These are phyloP conservation scores for Brachionus rubens DNA, from an alignment of 1,140 invertebrate species.

Conservation along the genomic window DNA sequence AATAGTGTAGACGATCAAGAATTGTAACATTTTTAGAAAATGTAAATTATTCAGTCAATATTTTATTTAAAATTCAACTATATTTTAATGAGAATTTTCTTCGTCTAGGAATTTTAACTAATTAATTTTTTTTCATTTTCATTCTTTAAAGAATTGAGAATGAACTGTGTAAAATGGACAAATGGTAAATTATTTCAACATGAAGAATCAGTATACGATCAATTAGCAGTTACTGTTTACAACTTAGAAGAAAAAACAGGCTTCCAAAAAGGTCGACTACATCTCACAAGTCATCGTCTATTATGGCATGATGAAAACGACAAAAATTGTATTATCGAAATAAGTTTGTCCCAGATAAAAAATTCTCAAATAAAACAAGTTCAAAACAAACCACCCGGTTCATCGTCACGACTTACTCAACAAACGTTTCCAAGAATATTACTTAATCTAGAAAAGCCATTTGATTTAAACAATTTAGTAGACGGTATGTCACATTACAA, in stretches of 20 bases:
- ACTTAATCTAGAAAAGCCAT: constrained; percentile 8
- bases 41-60: no score
- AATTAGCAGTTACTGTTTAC: neutral
- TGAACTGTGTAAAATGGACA: constrained; percentile 35
- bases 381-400: neutral
- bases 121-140: no score
- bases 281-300: constrained; percentile 28
- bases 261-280: constrained; percentile 17
- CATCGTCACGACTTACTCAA: neutral
- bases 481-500: neutral
- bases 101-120: no score
- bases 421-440: constrained; percentile 14
- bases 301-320: constrained; percentile 36
- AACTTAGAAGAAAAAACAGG: constrained; percentile 26
- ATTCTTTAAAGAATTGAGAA: no score
- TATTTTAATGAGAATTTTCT: no score
- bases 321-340: neutral
- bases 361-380: constrained; percentile 23
- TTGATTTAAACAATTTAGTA: neutral
- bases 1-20: no score
- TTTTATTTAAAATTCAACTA: no score
- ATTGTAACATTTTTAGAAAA: no score
- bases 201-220: constrained; percentile 6
- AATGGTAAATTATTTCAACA: neutral
- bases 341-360: constrained; percentile 4